phyloP scores from a whole-genome alignment of 2,888 invertebrate species.

The Trilocha varians region DNA sequence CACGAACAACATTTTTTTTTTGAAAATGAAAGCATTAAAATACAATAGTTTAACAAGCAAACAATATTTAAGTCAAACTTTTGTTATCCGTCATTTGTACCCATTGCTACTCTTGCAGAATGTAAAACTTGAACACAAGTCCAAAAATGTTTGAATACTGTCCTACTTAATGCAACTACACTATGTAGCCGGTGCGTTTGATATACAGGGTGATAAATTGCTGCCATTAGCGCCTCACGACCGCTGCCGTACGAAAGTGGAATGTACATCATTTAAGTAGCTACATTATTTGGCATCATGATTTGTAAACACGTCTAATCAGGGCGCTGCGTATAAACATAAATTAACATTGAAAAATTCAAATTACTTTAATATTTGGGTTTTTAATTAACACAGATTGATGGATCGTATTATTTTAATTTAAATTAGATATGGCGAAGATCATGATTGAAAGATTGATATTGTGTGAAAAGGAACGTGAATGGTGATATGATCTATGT shows the following conservation, averaged over 20 bases:
- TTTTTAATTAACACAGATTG: background rate
- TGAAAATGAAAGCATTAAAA: too few relatives aligned
- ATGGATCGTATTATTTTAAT: background rate
- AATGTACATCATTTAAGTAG: constrained; percentile 1
- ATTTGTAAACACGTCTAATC: constrained; percentile 2
- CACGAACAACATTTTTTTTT: too few relatives aligned
- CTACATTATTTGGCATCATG: constrained; percentile 1
- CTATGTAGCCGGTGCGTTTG: constrained; percentile 34
- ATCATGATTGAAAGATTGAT: background rate
- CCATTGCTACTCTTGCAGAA: too few relatives aligned
- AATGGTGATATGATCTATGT: too few relatives aligned
- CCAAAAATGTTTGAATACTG: background rate
- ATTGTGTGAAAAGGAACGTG: too few relatives aligned
- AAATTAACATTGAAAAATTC: background rate
- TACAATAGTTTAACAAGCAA: too few relatives aligned
- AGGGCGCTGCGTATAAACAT: background rate
- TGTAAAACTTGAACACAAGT: too few relatives aligned
- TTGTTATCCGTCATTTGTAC: too few relatives aligned
- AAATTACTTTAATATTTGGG: background rate
- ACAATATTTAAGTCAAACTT: too few relatives aligned
- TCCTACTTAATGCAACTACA: background rate
- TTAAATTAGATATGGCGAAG: background rate
- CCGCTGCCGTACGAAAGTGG: constrained; percentile 7
- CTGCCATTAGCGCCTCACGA: constrained; percentile 54
- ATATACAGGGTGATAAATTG: constrained; percentile 48